phyloP scores from a whole-genome alignment of 2,797 vertebrate genomes.

The Eulemur mongoz region DNA sequence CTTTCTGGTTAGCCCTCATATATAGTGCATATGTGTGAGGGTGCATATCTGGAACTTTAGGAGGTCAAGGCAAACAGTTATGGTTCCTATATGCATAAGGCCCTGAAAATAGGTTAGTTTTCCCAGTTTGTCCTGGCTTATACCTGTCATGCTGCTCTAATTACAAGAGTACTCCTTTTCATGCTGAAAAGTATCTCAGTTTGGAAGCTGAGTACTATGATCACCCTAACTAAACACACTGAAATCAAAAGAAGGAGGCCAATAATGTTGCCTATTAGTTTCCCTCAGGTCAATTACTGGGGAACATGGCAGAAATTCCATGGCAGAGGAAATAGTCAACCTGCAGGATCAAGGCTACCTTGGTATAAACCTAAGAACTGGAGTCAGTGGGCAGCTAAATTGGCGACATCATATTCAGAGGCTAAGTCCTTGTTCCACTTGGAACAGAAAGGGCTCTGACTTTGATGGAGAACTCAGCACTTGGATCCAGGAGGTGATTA shows the following conservation, averaged over 20 bases:
- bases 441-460: neutral
- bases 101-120: neutral
- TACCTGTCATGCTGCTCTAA: neutral
- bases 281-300: neutral
- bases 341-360: neutral
- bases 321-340: neutral
- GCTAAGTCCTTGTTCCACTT: neutral
- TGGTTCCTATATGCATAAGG: neutral
- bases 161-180: neutral
- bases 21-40: too few relatives aligned
- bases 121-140: neutral
- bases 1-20: too few relatives aligned
- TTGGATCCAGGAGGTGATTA: neutral
- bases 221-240: neutral
- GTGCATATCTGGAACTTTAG: neutral
- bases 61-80: neutral
- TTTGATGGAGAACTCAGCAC: neutral
- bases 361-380: neutral
- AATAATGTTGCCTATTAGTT: slow-evolving; percentile 11
- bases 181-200: neutral
- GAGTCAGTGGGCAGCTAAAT: neutral
- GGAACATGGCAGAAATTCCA: neutral
- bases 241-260: slow-evolving; percentile 15
- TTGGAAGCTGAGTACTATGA: slow-evolving; percentile 36
- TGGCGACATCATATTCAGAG: neutral